A percentile compares a stretch with the other conserved stretches of the same genome.
Evolutionary conservation across 1,140 invertebrate genomes (phyloP).

Genomic region (Acyrthosiphon pisum): DNA sequence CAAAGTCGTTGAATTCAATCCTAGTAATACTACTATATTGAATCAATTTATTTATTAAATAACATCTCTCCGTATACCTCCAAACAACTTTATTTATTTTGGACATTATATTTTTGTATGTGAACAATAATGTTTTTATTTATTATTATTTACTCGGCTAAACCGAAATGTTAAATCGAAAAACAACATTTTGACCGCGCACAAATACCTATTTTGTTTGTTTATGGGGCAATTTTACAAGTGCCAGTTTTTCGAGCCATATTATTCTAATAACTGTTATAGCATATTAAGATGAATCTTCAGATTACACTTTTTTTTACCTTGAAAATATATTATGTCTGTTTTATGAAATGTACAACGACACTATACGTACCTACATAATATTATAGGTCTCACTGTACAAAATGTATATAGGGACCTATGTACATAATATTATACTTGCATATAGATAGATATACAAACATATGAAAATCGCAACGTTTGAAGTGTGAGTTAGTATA

Average conservation of each 20-base stretch:
- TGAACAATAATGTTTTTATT: neutral
- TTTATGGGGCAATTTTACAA: neutral
- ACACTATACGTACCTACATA: neutral
- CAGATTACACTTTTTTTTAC: neutral
- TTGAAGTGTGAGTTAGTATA: neutral
- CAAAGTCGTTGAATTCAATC: neutral
- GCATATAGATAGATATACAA: neutral
- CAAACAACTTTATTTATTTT: neutral
- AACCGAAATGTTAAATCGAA: neutral
- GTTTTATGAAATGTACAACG: neutral
- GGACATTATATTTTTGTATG: neutral
- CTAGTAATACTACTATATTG: neutral
- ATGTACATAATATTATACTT: no score
- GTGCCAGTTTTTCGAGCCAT: neutral
- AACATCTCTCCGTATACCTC: neutral
- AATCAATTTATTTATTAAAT: neutral
- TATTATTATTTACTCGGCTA: neutral
- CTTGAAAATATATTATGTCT: neutral
- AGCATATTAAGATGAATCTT: neutral
- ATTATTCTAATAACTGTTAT: neutral
- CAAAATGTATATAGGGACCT: neutral
- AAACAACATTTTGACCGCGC: neutral
- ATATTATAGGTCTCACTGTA: neutral
- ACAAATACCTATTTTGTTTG: constrained; percentile 4
- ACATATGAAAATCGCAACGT: neutral